Evolutionary conservation across 1,140 invertebrate species (phyloP), one percentile per base, ranked within the genome.

Genomic region (Aphis craccivora): DNA sequence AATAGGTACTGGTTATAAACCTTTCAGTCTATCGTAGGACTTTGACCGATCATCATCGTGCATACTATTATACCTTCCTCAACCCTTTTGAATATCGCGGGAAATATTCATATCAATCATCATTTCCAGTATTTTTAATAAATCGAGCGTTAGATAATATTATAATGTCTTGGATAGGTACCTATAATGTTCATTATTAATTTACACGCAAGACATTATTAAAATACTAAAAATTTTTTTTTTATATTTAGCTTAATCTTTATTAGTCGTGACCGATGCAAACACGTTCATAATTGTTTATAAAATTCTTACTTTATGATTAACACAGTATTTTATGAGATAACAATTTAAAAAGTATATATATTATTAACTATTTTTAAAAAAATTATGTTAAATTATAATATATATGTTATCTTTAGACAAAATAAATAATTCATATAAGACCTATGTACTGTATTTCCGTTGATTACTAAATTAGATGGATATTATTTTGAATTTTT

Each of bases 221-320:
- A 76, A n/a, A n/a, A n/a, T 18, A 76, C 30, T 76, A n/a, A 20
- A 11, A 76, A 6, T 5, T n/a, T 76, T 76, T 67, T 76, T 67
- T 67, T 25, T 14, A 30, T 60, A 60, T n/a, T n/a, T 18, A 67
- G n/a, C 14, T 67, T 67, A 9, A 67, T 67, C 60, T n/a, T 4
- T n/a, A 67, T 67, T 67, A 5, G 0, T 18, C 11, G 30, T 11
- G 14, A 51, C 14, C 14, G 48, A 67, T 14, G 30, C 14, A n/a
- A 76, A 76, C 14, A 76, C 60, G 60, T 76, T 76, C 14, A n/a
- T 18, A 76, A 76, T 76, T 35, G 30, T n/a, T 76, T 18, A n/a
- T 35, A n/a, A 76, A 76, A 76, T 76, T 76, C 60, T 76, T 76
- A 76, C 60, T 76, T 76, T n/a, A n/a, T 76, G 60, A 76, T 35